Base-by-base conservation (phyloP, 2,797 vertebrate species). In the Gadopsis bispinosus region DNA sequence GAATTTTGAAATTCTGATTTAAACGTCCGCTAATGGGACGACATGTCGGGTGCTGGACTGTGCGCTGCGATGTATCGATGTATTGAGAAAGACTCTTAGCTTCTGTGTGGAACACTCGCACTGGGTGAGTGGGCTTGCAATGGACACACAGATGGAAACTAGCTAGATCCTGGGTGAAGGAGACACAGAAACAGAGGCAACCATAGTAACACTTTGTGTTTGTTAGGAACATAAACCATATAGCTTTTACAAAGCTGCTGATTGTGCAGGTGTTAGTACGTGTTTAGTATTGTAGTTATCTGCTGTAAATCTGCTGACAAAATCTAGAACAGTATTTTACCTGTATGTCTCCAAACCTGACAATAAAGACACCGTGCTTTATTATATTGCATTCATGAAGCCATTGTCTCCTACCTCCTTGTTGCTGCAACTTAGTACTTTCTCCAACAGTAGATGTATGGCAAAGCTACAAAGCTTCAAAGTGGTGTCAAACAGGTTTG, bases 401-500 rank as follows among this genome's bases (percentile, higher is more conserved):
- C 47, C 33, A 33, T 29, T 66, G 37, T 50, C 33, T 78, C 60
- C 67, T 47, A 12, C 50, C 48, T 62, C 47, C 33, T 51, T 81
- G 39, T 47, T 61, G 47, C 63, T 81, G 51, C 59, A 66, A 68
- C 71, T 79, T 77, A 20, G 17, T 61, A 4, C 67, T 53, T 78
- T 59, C 72, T 69, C 29, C 19, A 69, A 33, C 41, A 67, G 58
- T 12, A 29, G 70, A 54, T 83, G 48, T 77, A 71, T 51, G 3
- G 59, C 60, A 84, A 74, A 75, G 63, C n/a, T 31, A 71, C 73
- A 73, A 19, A 51, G 67, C 79, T 84, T 85, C 73, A 89, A 89
- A 90, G 84, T 64, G 19, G 41, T 77, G 77, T 85, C 64, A 80
- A 80, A 88, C 69, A 71, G 73, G 50, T 87, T 83, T 83, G 59